Evolutionary conservation across 2,797 vertebrate genomes (phyloP).

Genomic region (Adelosebastes latens): DNA sequence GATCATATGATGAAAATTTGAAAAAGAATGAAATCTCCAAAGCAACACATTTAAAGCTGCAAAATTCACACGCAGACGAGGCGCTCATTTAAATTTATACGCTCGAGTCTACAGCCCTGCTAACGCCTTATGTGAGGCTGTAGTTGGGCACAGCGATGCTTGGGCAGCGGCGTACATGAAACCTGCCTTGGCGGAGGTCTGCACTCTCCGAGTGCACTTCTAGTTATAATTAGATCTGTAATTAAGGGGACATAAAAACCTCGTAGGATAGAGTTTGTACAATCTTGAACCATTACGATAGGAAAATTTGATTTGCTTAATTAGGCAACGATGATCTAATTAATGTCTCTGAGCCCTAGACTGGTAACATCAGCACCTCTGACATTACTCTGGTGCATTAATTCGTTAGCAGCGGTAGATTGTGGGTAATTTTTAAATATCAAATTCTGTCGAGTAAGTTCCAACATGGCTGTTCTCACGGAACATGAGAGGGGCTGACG

Average conservation of each 20-base stretch:
- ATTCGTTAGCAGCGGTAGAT: neutral
- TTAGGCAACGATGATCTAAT: neutral
- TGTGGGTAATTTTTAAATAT: neutral
- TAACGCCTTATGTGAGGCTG: no score
- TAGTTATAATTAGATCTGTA: no score
- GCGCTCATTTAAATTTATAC: no score
- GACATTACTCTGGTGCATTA: neutral
- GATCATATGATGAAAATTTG: neutral
- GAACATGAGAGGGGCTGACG: neutral
- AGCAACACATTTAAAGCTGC: no score
- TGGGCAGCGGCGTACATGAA: no score
- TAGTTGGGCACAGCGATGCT: no score
- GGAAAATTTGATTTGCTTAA: neutral
- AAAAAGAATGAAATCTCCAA: no score
- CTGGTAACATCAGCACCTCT: neutral
- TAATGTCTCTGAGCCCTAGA: neutral
- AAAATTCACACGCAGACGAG: no score
- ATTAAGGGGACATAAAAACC: fast-evolving
- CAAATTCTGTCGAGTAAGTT: neutral
- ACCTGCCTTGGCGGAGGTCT: no score
- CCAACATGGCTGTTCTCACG: neutral
- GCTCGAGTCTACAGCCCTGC: no score
- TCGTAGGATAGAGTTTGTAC: no score
- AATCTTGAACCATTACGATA: neutral
- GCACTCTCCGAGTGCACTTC: fast-evolving